Percentiles rank a stretch among this genome's conserved stretches.
Evolutionary conservation across 2,797 vertebrate species (phyloP).

Genomic region (Danio tinwini): DNA sequence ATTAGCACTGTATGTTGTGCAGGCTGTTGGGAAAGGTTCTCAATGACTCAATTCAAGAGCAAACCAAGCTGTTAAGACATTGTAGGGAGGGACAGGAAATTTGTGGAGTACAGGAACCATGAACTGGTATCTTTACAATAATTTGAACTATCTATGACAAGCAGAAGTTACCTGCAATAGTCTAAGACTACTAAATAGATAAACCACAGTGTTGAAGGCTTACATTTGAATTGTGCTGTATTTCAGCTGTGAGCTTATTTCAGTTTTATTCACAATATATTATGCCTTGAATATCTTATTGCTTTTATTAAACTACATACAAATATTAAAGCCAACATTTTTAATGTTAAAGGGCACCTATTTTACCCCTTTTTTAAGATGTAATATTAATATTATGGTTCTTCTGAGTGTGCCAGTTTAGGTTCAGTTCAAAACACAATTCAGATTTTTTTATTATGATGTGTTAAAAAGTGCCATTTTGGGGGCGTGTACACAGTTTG

Average conservation of each 20-base stretch:
- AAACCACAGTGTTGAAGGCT: conserved; percentile 6
- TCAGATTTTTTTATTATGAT: too few relatives aligned
- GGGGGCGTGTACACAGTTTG: too few relatives aligned
- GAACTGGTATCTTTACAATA: conserved; percentile 14
- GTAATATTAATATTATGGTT: too few relatives aligned
- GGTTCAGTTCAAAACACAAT: too few relatives aligned
- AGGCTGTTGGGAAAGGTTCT: conserved; percentile 1
- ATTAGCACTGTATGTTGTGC: conserved; percentile 12
- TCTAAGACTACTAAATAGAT: conserved; percentile 34
- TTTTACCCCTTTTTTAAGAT: too few relatives aligned
- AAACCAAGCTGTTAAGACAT: conserved; percentile 41
- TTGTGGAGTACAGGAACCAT: conserved; percentile 11
- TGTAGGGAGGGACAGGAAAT: conserved; percentile 38
- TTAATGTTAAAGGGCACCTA: too few relatives aligned
- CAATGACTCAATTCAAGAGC: conserved; percentile 16
- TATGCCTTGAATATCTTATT: neutral
- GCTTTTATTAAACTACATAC: too few relatives aligned
- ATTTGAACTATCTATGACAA: conserved; percentile 52
- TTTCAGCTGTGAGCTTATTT: too few relatives aligned
- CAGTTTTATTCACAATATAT: neutral
- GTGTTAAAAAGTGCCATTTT: too few relatives aligned
- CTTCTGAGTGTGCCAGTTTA: too few relatives aligned
- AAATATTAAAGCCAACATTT: too few relatives aligned
- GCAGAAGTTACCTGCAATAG: conserved; percentile 44
- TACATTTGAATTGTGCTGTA: neutral